phyloP scores from a whole-genome alignment of 2,113 vertebrate species.

The Cheilinus undulatus region DNA sequence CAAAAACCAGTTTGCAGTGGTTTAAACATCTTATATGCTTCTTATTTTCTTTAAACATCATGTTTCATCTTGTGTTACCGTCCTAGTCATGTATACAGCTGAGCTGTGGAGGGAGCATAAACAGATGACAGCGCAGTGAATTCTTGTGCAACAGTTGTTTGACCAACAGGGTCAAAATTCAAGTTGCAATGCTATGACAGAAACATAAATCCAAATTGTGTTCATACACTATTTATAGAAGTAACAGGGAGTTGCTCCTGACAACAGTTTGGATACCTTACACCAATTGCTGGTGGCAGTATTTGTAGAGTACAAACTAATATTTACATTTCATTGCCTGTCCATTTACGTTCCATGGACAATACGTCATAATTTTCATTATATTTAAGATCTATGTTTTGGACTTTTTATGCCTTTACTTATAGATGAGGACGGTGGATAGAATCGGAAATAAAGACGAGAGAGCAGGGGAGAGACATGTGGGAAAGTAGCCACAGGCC shows the following conservation, averaged over 20 bases:
- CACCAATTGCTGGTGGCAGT: neutral
- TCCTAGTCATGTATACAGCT: no score
- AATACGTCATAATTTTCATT: no score
- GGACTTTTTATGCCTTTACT: no score
- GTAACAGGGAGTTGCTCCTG: neutral
- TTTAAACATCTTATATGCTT: no score
- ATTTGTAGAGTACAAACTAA: neutral
- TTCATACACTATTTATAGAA: neutral
- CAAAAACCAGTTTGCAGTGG: no score
- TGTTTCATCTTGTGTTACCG: no score
- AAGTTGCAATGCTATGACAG: neutral
- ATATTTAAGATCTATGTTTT: no score
- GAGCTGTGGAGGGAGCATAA: neutral
- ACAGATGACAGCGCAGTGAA: neutral
- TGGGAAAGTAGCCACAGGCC: no score
- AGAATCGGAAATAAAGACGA: no score
- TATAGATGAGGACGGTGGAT: no score
- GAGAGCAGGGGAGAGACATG: no score
- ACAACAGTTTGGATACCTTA: neutral
- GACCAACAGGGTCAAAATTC: neutral
- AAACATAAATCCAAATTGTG: neutral
- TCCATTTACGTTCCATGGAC: neutral
- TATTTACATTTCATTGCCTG: neutral
- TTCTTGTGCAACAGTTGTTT: neutral
- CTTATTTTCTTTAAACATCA: no score